Percentiles rank a stretch among this genome's conserved stretches.
Conservation (phyloP, 92 coral and sea anemone species). For the Epizoanthus ramosus region DNA sequence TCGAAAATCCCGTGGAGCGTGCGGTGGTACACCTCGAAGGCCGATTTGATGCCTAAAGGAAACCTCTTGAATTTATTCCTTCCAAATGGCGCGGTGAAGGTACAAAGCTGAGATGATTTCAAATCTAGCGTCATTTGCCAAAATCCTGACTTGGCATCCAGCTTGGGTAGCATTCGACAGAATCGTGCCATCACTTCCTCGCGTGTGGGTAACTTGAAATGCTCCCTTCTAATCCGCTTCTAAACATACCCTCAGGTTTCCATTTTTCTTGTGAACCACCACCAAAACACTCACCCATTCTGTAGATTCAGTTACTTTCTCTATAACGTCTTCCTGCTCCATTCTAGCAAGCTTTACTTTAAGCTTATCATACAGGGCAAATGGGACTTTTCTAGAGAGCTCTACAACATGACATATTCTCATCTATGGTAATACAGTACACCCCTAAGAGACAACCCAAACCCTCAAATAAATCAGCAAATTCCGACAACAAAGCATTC, state of each 20-base stretch:
- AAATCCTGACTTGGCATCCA: slow-evolving; percentile 53
- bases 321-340: slow-evolving; percentile 25
- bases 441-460: slow-evolving; percentile 52
- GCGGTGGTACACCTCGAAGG: slow-evolving; percentile 51
- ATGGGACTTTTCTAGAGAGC: slow-evolving; percentile 45
- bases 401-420: slow-evolving; percentile 24
- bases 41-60: slow-evolving; percentile 49
- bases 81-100: slow-evolving; percentile 49
- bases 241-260: no score
- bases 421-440: slow-evolving; percentile 39
- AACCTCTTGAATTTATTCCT: slow-evolving; percentile 44
- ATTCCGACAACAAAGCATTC: neutral
- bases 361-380: slow-evolving; percentile 25
- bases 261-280: no score
- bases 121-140: slow-evolving; percentile 48
- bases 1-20: slow-evolving; percentile 42
- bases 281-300: no score
- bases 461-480: slow-evolving; percentile 54
- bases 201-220: slow-evolving; percentile 15
- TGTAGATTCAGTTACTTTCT: no score
- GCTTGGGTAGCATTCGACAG: slow-evolving; percentile 37
- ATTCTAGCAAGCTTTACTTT: slow-evolving; percentile 37
- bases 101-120: slow-evolving; percentile 41
- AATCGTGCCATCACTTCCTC: slow-evolving; percentile 37
- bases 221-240: slow-evolving; percentile 32